Conservation (phyloP, 2,113 vertebrate species). For the Toxostoma redivivum region DNA sequence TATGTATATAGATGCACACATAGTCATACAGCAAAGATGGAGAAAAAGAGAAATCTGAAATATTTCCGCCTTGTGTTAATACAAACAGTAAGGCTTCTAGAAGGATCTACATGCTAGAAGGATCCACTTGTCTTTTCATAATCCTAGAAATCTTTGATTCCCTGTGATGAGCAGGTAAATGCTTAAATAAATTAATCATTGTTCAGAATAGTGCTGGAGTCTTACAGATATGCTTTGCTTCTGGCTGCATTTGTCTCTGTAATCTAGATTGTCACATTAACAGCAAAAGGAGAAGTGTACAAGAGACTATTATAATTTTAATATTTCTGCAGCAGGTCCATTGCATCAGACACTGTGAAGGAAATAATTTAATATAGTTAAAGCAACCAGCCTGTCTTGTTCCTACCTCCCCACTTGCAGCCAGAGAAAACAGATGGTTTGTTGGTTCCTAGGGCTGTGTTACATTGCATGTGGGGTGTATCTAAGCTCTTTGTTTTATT, state of each 20-base stretch:
- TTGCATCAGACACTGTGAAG: neutral
- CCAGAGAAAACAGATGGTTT: neutral
- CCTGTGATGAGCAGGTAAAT: neutral
- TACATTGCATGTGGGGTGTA: neutral
- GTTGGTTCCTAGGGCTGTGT: neutral
- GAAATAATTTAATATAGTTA: neutral
- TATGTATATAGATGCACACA: too few species aligned
- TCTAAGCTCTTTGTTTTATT: slow-evolving; percentile 12
- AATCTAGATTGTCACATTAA: neutral
- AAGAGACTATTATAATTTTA: neutral
- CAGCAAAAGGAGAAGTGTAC: neutral
- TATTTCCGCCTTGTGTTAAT: neutral
- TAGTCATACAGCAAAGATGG: neutral
- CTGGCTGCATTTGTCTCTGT: neutral
- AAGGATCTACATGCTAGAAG: neutral
- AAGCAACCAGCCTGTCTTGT: neutral
- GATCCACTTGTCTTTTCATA: neutral
- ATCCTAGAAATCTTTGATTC: neutral
- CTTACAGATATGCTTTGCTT: neutral
- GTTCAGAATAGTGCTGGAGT: neutral
- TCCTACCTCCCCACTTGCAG: neutral
- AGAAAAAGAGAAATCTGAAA: neutral
- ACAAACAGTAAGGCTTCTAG: neutral
- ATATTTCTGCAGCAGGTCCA: neutral
- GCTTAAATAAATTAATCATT: neutral